These are phyloP conservation scores for Pomatorhinus ruficollis DNA, from an alignment of 2,113 vertebrate genomes.

Conservation along the genomic window DNA sequence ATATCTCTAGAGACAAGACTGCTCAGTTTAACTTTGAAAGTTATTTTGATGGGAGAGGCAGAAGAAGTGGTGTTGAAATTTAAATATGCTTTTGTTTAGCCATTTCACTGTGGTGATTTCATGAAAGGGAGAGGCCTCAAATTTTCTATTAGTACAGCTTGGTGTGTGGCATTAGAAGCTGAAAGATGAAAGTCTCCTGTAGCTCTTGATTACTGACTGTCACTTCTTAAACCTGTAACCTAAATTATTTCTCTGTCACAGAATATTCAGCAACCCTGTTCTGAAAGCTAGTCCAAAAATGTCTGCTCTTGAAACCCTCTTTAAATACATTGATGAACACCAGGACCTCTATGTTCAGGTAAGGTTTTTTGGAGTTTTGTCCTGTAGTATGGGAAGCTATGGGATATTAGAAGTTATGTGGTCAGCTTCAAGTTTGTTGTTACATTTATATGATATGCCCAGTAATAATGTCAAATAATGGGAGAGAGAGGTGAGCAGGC, in stretches of 20 bases:
- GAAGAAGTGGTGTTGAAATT: background rate
- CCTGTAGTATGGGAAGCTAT: background rate
- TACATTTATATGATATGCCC: background rate
- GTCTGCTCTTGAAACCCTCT: slow-evolving; percentile 81
- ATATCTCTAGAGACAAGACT: background rate
- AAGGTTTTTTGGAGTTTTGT: background rate
- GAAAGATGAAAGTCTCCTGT: background rate
- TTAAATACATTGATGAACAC: slow-evolving; percentile 89
- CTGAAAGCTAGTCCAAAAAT: slow-evolving; percentile 67
- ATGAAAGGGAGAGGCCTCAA: background rate
- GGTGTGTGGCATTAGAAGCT: background rate
- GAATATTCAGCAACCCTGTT: background rate
- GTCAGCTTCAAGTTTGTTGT: background rate
- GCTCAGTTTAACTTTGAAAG: background rate
- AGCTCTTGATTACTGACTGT: background rate
- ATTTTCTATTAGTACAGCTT: background rate
- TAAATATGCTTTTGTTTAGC: background rate
- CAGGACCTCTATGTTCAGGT: slow-evolving; percentile 92
- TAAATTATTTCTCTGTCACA: background rate
- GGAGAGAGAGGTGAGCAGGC: background rate
- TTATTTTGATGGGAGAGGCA: background rate
- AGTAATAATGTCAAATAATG: background rate
- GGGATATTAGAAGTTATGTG: background rate
- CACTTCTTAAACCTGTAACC: background rate
- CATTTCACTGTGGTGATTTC: background rate